Base-by-base conservation (phyloP, 2,113 vertebrate species). In the Indicator indicator region DNA sequence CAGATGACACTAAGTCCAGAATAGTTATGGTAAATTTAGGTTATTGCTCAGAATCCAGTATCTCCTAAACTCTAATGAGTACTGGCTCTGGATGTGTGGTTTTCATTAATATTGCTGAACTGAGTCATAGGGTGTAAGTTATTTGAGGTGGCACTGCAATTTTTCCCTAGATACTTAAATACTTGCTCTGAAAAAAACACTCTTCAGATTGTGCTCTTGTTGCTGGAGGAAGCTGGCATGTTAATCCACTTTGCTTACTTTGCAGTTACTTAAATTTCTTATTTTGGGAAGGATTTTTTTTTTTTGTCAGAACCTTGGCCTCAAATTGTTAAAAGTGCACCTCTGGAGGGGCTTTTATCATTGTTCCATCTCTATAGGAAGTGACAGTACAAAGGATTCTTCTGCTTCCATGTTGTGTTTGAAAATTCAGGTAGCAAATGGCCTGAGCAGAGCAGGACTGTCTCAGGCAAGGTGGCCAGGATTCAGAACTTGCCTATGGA, bases 221-320 rank as follows among this genome's bases (percentile, higher is more conserved):
- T 79, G 78, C 62, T 93, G 80, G 54, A 94, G 46, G 72, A 89
- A 90, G 78, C 88, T 83, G 96, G 83, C 84, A 63, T 3, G 28
- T 92, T 92, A 89, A 94, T 95, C 74, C 76, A 89, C 58, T 85
- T 79, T 89, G 75, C 92, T 95, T 93, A 65, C 88, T 88, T 80
- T 71, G 93, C 93, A 40, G 38, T 94, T 94, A 68, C 68, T 89
- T 94, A 86, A 93, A 92, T 97, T 89, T 93, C 83, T 97, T 94
- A 73, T 83, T 89, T 56, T 67, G 38, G 32, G 20, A 69, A 81
- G n/a, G 16, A 52, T 69, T 88, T 94, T 83, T 85, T 94, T 83
- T 85, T 88, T 94, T 84, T 83, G 82, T 70, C 89, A n/a, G 52
- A 84, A 65, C 42, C 63, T 84, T 46, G 33, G 83, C 67, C 64